Evolutionary conservation across 2,888 invertebrate species (phyloP), one percentile per base, ranked within the genome.

Genomic region (Drosophila rubida): DNA sequence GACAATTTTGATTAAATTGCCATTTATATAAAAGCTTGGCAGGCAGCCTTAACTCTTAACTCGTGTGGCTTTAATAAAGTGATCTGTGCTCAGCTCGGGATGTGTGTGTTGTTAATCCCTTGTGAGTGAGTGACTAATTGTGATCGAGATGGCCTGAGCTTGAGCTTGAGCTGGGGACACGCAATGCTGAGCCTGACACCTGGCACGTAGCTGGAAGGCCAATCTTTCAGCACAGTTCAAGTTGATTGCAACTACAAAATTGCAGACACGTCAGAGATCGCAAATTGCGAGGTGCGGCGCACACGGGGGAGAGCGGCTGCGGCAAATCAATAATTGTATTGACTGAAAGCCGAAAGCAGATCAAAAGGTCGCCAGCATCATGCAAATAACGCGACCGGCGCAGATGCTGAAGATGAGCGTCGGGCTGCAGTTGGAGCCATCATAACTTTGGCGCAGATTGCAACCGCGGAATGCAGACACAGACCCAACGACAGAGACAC

Each of bases 1-100:
- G 87, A 85, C 83, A 89, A 83, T 75, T 82, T 82, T 85, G 78
- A 88, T 84, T 88, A 79, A 87, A 87, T 88, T 76, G 88, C 80
- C 86, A 88, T 84, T 82, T 80, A 73, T 63, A 69, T 62, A 63
- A 50, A 27, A 41, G 19, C 25, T 8, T 39, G 57, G 59, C 8
- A 6, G 6, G 35, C 39, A 39, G 22, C 19, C 46, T 25, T 25
- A 66, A 50, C 27, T 27, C 48, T 13, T 22, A 13, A 2, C 50
- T 58, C 41, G 58, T 6, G 0, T 25, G 6, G 1, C 19, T 19
- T 72, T 69, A 82, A 80, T 80, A 61, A 80, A 80, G 81, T 80
- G 60, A 80, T 86, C 67, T 71, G 50, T 45, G 39, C n/a, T 74
- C 49, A 45, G 41, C 14, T 64, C 61, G 54, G 23, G 45, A 25